Evolutionary conservation across 1,140 invertebrate genomes (phyloP).

Genomic region (Euura lappo): DNA sequence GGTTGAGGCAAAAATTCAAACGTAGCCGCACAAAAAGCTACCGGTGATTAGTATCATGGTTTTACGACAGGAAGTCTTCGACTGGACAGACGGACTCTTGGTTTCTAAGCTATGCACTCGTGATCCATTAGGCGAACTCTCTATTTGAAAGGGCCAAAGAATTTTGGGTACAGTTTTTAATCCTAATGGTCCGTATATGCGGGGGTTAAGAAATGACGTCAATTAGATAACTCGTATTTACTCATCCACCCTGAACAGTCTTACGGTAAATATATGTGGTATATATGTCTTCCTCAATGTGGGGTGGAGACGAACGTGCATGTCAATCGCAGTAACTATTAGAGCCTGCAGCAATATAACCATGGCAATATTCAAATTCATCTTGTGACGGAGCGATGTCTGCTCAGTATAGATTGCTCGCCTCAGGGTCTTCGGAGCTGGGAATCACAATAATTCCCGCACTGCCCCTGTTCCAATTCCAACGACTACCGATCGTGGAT

Average conservation of each 20-base stretch:
- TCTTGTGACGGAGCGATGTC: conserved; percentile 52
- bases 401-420: conserved; percentile 57
- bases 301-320: conserved; percentile 14
- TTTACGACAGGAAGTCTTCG: conserved; percentile 11
- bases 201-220: background rate
- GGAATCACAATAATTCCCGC: conserved; percentile 60
- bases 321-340: conserved; percentile 56
- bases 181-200: background rate
- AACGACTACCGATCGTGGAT: conserved; percentile 53
- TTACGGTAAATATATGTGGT: conserved; percentile 12
- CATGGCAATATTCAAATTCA: conserved; percentile 59
- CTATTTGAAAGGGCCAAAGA: no score
- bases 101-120: background rate
- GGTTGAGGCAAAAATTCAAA: background rate
- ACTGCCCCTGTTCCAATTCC: conserved; percentile 48
- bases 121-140: no score
- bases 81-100: background rate
- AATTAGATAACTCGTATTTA: background rate
- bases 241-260: background rate
- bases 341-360: conserved; percentile 54
- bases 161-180: no score
- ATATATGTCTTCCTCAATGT: no score
- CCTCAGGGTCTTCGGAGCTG: conserved; percentile 45
- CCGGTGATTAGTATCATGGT: background rate
- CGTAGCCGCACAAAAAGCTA: background rate